Conservation (phyloP, 2,888 invertebrate species). For the Lissocephala sabroskyi region DNA sequence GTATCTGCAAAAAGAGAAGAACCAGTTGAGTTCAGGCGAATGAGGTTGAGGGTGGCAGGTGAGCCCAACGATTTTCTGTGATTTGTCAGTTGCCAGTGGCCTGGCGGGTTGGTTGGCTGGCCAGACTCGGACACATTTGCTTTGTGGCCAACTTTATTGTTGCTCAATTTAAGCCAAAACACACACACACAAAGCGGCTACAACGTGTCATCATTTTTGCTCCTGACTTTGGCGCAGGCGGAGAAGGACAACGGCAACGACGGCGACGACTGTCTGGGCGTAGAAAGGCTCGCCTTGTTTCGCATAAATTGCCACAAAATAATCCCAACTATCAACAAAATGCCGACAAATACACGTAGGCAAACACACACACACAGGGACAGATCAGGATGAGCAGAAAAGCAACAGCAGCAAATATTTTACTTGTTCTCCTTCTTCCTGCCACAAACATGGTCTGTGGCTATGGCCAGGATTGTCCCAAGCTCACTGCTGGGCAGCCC, state of each 20-base stretch:
- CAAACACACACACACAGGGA: conserved; percentile 8
- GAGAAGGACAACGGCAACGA: neutral
- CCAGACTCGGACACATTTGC: conserved; percentile 11
- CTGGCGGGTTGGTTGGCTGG: too few species aligned
- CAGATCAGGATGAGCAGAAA: conserved; percentile 12
- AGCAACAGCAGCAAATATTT: conserved; percentile 35
- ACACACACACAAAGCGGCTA: conserved; percentile 30
- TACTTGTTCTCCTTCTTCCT: conserved; percentile 22
- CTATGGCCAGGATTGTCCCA: too few species aligned
- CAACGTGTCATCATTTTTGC: conserved; percentile 21
- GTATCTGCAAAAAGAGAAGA: conserved; percentile 83
- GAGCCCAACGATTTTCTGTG: conserved; percentile 7
- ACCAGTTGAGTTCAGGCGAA: too few species aligned
- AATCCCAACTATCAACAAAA: conserved; percentile 64
- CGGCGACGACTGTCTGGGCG: neutral
- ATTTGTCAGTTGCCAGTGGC: too few species aligned
- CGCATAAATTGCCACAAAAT: conserved; percentile 61
- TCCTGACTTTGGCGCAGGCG: neutral
- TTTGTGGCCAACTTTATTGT: conserved; percentile 44
- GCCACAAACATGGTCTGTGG: too few species aligned
- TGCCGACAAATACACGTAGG: conserved; percentile 44
- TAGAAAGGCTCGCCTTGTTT: conserved; percentile 37
- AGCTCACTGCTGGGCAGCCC: too few species aligned
- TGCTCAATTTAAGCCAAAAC: conserved; percentile 51
- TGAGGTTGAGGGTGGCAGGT: neutral